Evolutionary conservation across 1,140 invertebrate genomes (phyloP).

Genomic region (Bathynomus jamesi): DNA sequence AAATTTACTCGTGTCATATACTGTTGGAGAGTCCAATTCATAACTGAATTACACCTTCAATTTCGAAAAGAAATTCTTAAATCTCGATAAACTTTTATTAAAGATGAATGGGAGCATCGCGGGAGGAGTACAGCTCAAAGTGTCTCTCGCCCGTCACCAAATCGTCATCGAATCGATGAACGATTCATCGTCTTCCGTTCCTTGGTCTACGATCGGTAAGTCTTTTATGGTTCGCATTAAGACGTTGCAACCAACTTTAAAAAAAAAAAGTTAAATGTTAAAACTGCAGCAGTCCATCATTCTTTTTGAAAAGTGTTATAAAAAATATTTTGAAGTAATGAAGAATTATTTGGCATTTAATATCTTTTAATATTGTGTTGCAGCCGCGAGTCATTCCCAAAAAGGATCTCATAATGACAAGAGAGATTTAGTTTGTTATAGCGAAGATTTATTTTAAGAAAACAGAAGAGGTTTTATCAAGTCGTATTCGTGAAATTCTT

Average conservation of each 20-base stretch:
- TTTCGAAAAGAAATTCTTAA: no score
- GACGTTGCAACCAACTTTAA: slow-evolving; percentile 3
- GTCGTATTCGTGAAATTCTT: no score
- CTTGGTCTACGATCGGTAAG: slow-evolving; percentile 68
- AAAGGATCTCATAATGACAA: slow-evolving; percentile 13
- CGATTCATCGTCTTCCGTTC: slow-evolving; percentile 65
- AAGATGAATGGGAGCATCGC: slow-evolving; percentile 72
- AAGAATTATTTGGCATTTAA: not conserved
- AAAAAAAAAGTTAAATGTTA: slow-evolving; percentile 7
- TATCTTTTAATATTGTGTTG: slow-evolving; percentile 5
- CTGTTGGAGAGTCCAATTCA: no score
- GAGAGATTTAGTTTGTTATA: not conserved
- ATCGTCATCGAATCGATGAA: slow-evolving; percentile 68
- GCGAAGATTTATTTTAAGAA: not conserved
- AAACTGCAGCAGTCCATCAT: not conserved
- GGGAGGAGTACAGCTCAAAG: slow-evolving; percentile 66
- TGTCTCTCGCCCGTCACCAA: slow-evolving; percentile 71
- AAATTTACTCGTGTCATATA: no score
- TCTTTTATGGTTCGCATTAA: no score
- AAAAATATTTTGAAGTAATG: not conserved
- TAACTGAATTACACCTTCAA: no score
- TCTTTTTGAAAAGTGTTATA: slow-evolving; percentile 12
- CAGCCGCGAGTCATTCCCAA: slow-evolving; percentile 15
- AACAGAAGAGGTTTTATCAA: no score
- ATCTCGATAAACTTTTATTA: no score